These are phyloP conservation scores for Pseudorasbora parva DNA, from an alignment of 2,113 vertebrate genomes.

Conservation along the genomic window DNA sequence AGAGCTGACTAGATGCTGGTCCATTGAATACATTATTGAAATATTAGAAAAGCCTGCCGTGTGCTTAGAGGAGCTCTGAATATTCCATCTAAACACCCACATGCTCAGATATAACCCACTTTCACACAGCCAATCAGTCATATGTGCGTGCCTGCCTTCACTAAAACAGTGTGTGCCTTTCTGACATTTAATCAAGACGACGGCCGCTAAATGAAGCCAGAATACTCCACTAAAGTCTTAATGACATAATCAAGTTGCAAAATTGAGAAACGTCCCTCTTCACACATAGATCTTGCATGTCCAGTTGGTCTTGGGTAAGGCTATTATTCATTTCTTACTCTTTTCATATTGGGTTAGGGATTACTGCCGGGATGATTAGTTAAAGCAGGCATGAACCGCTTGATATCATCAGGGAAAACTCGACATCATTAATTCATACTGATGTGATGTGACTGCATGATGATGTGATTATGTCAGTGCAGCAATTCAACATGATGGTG, in stretches of 20 bases:
- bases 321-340: neutral
- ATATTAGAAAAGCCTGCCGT: constrained; percentile 43
- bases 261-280: constrained; percentile 29
- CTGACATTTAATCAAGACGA: constrained; percentile 35
- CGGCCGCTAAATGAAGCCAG: constrained; percentile 20
- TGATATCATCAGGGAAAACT: neutral
- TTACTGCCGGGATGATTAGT: neutral
- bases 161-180: constrained; percentile 32
- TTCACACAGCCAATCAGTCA: constrained; percentile 33
- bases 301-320: neutral
- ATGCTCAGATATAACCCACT: constrained; percentile 47
- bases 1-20: constrained; percentile 1
- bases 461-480: neutral
- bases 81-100: constrained; percentile 44
- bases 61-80: constrained; percentile 45
- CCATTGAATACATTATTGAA: constrained; percentile 46
- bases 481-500: constrained; percentile 3
- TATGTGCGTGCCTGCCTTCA: neutral
- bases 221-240: constrained; percentile 26
- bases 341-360: neutral
- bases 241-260: constrained; percentile 40
- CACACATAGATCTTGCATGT: neutral
- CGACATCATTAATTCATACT: constrained; percentile 2
- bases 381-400: neutral
- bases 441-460: constrained; percentile 3